These are phyloP conservation scores for Drosophila austrosaltans DNA, from an alignment of 2,888 invertebrate genomes.

Conservation along the genomic window DNA sequence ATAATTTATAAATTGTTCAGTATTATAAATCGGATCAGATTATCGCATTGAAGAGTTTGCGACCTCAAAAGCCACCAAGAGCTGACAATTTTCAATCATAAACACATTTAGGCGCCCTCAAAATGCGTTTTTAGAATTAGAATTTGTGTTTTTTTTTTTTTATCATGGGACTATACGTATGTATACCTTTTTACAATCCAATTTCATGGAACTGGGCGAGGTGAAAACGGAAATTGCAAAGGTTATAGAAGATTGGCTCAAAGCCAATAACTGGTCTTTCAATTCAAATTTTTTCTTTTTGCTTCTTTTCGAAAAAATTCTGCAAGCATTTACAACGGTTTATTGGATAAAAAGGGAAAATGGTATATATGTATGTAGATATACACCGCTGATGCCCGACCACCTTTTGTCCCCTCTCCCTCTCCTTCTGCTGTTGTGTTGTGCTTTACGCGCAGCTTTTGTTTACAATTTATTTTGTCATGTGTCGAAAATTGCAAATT, in stretches of 20 bases:
- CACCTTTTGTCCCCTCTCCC: not conserved
- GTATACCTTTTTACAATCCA: not conserved
- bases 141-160: too few species aligned
- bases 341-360: not conserved
- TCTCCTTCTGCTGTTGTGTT: not conserved
- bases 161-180: too few species aligned
- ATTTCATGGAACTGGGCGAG: not conserved
- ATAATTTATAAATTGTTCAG: too few species aligned
- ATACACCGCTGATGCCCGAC: too few species aligned
- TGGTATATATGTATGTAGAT: too few species aligned
- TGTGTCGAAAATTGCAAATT: slow-evolving; percentile 80
- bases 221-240: not conserved
- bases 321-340: not conserved
- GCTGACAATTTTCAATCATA: too few species aligned
- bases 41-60: too few species aligned
- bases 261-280: not conserved
- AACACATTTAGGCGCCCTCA: too few species aligned
- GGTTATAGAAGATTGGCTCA: not conserved
- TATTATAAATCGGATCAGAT: too few species aligned
- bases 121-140: too few species aligned
- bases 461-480: slow-evolving; percentile 76
- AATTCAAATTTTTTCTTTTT: not conserved
- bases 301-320: not conserved
- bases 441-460: slow-evolving; percentile 52
- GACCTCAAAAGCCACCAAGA: too few species aligned